Conservation (phyloP, 1,140 invertebrate genomes). For the Lepidostoma basale region DNA sequence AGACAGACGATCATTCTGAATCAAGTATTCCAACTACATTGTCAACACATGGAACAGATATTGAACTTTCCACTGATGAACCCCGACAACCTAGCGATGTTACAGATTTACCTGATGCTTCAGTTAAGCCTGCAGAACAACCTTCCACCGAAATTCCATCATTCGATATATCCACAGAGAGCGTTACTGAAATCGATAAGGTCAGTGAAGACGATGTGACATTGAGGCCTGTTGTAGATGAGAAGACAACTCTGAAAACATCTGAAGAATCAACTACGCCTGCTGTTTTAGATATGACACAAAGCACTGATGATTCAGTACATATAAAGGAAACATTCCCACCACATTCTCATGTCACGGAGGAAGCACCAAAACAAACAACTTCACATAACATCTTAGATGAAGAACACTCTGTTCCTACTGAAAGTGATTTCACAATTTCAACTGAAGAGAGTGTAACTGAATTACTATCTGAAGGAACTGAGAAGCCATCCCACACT, state of each 20-base stretch:
- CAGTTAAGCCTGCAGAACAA: background rate
- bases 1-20: no score
- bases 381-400: no score
- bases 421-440: no score
- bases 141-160: constrained; percentile 2
- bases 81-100: no score
- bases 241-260: background rate
- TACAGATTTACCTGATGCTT: no score
- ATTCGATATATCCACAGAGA: background rate
- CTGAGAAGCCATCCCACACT: no score
- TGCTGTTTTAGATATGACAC: background rate
- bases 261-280: background rate
- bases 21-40: no score
- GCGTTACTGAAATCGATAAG: background rate
- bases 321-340: constrained; percentile 19
- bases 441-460: no score
- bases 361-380: constrained; percentile 6
- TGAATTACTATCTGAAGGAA: no score
- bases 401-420: no score
- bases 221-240: background rate
- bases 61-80: no score
- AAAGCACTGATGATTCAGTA: constrained; percentile 1
- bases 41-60: no score
- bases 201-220: background rate
- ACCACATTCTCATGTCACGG: constrained; percentile 25